Evolutionary conservation across 1,140 invertebrate genomes (phyloP), one percentile per base, ranked within the genome.

Genomic region (Drosophila pandora): DNA sequence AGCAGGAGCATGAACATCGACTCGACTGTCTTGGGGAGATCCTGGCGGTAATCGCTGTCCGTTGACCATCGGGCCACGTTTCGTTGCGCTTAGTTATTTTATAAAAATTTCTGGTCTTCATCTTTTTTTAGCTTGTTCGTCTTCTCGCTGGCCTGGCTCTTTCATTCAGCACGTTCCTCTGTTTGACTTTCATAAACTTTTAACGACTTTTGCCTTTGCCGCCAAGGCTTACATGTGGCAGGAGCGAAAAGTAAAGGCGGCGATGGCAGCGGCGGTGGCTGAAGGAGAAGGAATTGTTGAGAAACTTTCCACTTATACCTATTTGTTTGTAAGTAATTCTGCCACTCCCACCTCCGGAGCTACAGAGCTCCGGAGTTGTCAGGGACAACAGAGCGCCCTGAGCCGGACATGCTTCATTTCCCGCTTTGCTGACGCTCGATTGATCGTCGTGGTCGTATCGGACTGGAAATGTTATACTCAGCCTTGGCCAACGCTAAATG

Each of bases 131-230:
- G 76, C 65, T 69, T 41, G 43, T 63, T 71, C 60, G 49, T 63
- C 58, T 53, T 60, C 9, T 22, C 8, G 3, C 56, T 63, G 63
- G 43, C 53, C 53, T 48, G 56, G 63, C 74, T 49, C 60, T 61
- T 62, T 52, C 60, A 73, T 63, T 62, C 67, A 72, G 68, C 69
- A 60, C 77, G 82, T 76, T 88, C 65, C 76, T 75, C 79, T 89
- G 84, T 90, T 90, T 90, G 88, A 90, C 88, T 90, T 90, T 90
- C 88, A 90, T 90, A 90, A 90, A 90, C 79, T 90, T 90, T 89
- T 90, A 90, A 90, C 83, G 88, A 90, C 88, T 90, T 90, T 89
- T 90, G 88, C 87, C 79, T 76, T 72, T 76, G 69, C 83, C 72
- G 58, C 64, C 82, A 71, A 45, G 78, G 80, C 80, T 84, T 76